Evolutionary conservation across 2,797 vertebrate species (phyloP), one percentile per base, ranked within the genome.

Genomic region (Chromis chromis): DNA sequence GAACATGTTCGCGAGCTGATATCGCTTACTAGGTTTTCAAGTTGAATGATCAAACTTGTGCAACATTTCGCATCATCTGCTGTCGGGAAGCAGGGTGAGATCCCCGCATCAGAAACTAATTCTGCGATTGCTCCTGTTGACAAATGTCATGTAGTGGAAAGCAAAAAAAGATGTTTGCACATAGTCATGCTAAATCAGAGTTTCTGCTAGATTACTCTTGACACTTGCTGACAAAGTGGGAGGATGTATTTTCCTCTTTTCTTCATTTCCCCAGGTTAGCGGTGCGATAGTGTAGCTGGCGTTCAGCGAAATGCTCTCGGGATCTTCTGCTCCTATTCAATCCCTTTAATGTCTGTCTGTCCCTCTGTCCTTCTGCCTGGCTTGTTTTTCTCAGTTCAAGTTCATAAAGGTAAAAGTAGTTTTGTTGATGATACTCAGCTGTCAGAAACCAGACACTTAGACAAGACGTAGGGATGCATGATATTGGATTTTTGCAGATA

Each of bases 41-140:
- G 52, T 24, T 2, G 2, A 46, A 39, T 62, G 73, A 79, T 70
- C 39, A 72, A 82, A 50, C 69, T 40, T 0, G 10, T 62, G 59
- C 48, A 24, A 39, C 65, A 5, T 59, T 17, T 56, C 54, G 19
- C 42, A n/a, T 46, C 71, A 1, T 56, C 62, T 31, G 24, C 57
- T 55, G 56, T 71, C 55, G 39, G 36, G 44, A 50, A 2, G 25
- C 6, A 2, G 10, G 60, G 36, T 50, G 58, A 48, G n/a, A 36
- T 49, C 49, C 60, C 19, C 25, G 6, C 44, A 9, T 44, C 8
- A 10, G 52, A 22, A 5, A 8, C 0, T 31, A 7, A 57, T 42
- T 72, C 55, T 48, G 19, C 55, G 25, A 6, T 24, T 12, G 17
- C 13, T 36, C 48, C 52, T 56, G n/a, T 52, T 28, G 36, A 48